Evolutionary conservation across 2,888 invertebrate species (phyloP).

Genomic region (Urechis unicinctus): DNA sequence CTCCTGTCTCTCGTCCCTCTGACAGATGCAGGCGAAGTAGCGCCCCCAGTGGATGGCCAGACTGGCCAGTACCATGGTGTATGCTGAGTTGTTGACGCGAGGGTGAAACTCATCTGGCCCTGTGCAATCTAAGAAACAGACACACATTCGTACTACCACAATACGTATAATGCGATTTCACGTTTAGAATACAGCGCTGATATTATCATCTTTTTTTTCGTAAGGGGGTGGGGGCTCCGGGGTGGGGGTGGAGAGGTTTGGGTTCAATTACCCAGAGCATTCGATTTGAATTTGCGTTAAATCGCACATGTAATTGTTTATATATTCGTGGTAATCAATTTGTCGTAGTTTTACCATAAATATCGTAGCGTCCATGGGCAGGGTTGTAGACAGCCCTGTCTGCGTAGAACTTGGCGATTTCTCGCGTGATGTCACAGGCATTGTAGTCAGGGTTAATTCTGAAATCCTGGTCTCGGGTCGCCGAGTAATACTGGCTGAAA

Average conservation of each 20-base stretch:
- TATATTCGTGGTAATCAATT: no score
- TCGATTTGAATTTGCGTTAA: no score
- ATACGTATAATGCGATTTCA: no score
- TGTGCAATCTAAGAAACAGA: slow-evolving; percentile 23
- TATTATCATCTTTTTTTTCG: no score
- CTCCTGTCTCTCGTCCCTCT: slow-evolving; percentile 16
- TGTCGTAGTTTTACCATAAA: slow-evolving; percentile 36
- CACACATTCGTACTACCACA: no score
- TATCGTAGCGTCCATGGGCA: slow-evolving; percentile 29
- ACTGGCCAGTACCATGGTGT: slow-evolving; percentile 20
- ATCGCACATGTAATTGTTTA: no score
- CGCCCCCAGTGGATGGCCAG: slow-evolving; percentile 25
- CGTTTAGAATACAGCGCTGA: no score
- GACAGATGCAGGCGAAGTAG: slow-evolving; percentile 19
- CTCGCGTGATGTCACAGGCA: slow-evolving; percentile 31
- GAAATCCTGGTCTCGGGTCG: slow-evolving; percentile 36
- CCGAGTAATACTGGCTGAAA: slow-evolving; percentile 26
- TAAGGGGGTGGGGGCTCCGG: background rate
- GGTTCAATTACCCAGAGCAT: no score
- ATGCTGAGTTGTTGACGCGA: slow-evolving; percentile 23
- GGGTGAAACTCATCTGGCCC: slow-evolving; percentile 26
- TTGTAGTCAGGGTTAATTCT: slow-evolving; percentile 24
- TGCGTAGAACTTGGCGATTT: slow-evolving; percentile 40
- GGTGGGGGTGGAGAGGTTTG: background rate
- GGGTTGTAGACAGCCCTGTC: slow-evolving; percentile 26